A percentile compares a stretch with the other conserved stretches of the same genome.
Evolutionary conservation across 2,797 vertebrate genomes (phyloP).

Genomic region (Xenops minutus): DNA sequence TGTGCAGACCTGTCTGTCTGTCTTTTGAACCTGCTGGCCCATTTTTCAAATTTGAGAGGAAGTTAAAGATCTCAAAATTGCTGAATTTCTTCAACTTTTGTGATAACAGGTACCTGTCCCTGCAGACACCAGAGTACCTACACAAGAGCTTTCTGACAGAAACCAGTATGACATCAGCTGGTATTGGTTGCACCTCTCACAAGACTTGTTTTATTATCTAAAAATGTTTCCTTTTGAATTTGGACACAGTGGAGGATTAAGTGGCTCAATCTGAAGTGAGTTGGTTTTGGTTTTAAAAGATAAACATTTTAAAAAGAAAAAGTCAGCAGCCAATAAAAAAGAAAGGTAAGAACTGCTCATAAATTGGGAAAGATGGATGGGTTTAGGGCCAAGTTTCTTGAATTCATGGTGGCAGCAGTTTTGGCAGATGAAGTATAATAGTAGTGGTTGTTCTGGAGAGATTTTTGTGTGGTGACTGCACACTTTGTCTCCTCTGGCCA

Average conservation of each 20-base stretch:
- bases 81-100: background rate
- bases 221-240: background rate
- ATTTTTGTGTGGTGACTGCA: background rate
- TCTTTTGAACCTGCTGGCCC: background rate
- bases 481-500: background rate
- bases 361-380: background rate
- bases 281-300: background rate
- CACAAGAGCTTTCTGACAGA: background rate
- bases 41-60: background rate
- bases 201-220: background rate
- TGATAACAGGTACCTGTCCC: background rate
- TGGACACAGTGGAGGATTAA: background rate
- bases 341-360: background rate
- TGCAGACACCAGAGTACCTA: background rate
- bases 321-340: background rate
- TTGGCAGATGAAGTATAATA: background rate
- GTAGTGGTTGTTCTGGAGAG: background rate
- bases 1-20: background rate
- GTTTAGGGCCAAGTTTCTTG: background rate
- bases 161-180: background rate
- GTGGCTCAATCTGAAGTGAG: background rate
- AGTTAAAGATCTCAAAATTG: background rate
- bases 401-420: background rate
- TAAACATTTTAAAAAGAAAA: background rate
- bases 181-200: background rate